Percentiles rank a stretch among this genome's conserved stretches.
Conservation (phyloP, 2,888 invertebrate species). For the Thalpophila matura region DNA sequence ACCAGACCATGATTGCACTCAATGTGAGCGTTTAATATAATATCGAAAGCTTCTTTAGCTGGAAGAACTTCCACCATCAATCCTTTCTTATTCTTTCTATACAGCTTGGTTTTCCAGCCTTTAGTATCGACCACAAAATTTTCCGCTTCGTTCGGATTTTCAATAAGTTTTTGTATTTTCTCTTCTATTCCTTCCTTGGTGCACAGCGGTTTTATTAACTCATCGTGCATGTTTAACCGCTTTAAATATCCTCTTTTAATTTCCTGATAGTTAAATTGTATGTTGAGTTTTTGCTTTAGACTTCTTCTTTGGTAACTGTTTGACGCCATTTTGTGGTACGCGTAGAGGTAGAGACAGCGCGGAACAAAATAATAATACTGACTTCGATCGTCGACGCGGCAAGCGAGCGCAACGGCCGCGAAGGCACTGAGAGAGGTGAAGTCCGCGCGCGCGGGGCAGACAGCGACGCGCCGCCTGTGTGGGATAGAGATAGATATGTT, state of each 20-base stretch:
- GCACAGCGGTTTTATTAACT: neutral
- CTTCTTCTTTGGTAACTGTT: neutral
- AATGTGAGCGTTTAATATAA: slow-evolving; percentile 20
- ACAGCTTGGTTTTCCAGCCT: slow-evolving; percentile 9
- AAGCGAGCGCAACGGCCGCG: slow-evolving; percentile 22
- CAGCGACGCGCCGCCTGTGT: neutral
- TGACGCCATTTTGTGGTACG: slow-evolving; percentile 38
- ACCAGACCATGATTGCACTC: neutral
- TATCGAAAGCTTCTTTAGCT: slow-evolving; percentile 36
- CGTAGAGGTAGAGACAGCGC: neutral
- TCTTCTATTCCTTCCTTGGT: neutral
- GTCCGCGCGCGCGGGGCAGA: neutral
- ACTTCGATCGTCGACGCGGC: neutral
- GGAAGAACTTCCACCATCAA: slow-evolving; percentile 2
- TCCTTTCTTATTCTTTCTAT: neutral
- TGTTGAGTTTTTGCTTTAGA: no score
- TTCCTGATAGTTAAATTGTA: slow-evolving; percentile 5
- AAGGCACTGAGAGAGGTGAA: slow-evolving; percentile 13
- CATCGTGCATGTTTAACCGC: neutral
- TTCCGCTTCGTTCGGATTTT: neutral
- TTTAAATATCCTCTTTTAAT: slow-evolving; percentile 1
- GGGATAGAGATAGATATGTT: slow-evolving; percentile 26
- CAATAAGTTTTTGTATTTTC: neutral
- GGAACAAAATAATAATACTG: neutral
- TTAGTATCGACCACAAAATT: neutral